phyloP scores from a whole-genome alignment of 1,140 invertebrate species.

The Scylla paramamosain region DNA sequence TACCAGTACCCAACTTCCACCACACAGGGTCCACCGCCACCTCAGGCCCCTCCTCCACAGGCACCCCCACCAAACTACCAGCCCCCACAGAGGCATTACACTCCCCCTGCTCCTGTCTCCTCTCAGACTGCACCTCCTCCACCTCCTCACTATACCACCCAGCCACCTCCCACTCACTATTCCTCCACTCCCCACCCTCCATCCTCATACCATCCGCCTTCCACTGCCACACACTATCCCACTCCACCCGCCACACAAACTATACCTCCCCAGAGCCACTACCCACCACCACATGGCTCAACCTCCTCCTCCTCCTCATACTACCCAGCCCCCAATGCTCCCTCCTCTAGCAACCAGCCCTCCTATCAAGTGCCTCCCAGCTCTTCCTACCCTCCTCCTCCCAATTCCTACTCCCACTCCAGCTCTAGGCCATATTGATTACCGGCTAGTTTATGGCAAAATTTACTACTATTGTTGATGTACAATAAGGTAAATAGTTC shows the following conservation, averaged over 20 bases:
- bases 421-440: neutral
- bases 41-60: slow-evolving; percentile 68
- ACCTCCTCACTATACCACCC: slow-evolving; percentile 46
- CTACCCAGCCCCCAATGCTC: slow-evolving; percentile 36
- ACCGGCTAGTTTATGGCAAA: neutral
- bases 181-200: slow-evolving; percentile 57
- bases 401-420: neutral
- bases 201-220: slow-evolving; percentile 52
- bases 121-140: slow-evolving; percentile 62
- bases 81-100: slow-evolving; percentile 46
- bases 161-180: slow-evolving; percentile 62
- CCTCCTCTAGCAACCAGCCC: neutral
- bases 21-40: slow-evolving; percentile 69
- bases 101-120: slow-evolving; percentile 39
- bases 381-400: neutral
- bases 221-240: slow-evolving; percentile 49
- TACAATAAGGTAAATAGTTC: neutral
- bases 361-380: neutral
- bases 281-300: slow-evolving; percentile 47
- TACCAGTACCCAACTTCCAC: slow-evolving; percentile 69
- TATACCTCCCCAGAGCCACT: slow-evolving; percentile 65
- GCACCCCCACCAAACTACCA: slow-evolving; percentile 72
- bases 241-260: slow-evolving; percentile 53
- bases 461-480: neutral
- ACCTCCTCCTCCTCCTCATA: slow-evolving; percentile 65